phyloP scores from a whole-genome alignment of 2,888 invertebrate genomes.

The Aradus depressus region DNA sequence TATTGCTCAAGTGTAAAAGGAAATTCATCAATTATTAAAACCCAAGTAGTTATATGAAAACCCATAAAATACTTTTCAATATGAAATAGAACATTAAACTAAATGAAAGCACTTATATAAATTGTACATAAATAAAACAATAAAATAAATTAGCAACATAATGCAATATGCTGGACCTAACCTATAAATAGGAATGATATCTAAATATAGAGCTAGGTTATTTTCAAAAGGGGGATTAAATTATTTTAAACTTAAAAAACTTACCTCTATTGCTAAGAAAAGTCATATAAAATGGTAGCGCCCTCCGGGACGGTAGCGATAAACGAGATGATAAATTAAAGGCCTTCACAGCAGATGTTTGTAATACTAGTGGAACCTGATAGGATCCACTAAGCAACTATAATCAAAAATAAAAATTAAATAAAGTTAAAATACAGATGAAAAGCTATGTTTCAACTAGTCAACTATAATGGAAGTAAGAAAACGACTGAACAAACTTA shows the following conservation, averaged over 20 bases:
- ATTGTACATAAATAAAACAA: no score
- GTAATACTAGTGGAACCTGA: conserved; percentile 16
- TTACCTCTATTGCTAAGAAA: conserved; percentile 87
- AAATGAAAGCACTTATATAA: no score
- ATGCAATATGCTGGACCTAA: conserved; percentile 10
- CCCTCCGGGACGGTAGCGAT: conserved; percentile 62
- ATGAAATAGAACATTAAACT: no score
- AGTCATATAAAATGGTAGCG: conserved; percentile 93
- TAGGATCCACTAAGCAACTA: conserved; percentile 16
- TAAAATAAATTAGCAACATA: no score
- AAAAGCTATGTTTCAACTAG: no score
- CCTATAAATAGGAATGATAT: conserved; percentile 12
- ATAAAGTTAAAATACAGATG: no score
- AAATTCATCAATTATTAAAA: neutral
- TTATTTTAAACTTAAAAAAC: conserved; percentile 34
- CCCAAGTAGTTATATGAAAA: neutral
- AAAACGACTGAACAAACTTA: conserved; percentile 6
- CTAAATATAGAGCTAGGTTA: neutral
- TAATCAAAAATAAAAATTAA: no score
- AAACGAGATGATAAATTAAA: conserved; percentile 22
- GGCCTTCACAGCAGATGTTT: conserved; percentile 22
- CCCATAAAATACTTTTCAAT: no score
- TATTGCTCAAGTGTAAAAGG: neutral
- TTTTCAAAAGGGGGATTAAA: neutral
- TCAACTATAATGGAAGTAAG: no score